phyloP scores from a whole-genome alignment of 2,888 invertebrate species.

The Drosophila tanythrix region DNA sequence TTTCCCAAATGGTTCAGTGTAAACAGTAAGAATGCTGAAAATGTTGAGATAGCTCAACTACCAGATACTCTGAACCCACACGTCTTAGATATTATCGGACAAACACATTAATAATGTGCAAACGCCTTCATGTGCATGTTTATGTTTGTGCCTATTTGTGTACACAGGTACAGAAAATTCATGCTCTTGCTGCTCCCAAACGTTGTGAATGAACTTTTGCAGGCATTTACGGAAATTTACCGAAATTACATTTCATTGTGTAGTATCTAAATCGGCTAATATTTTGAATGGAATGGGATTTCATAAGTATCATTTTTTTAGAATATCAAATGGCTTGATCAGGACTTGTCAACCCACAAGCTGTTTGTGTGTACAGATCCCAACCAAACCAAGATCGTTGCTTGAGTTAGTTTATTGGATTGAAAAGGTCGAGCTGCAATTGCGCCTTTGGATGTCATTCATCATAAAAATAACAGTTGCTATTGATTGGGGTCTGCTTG shows the following conservation, averaged over 20 bases:
- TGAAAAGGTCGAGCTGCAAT: conserved; percentile 1
- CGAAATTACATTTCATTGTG: background rate
- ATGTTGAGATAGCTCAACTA: background rate
- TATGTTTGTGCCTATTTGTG: background rate
- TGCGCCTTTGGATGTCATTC: conserved; percentile 9
- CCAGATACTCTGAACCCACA: background rate
- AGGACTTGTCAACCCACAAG: background rate
- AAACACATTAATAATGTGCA: too few species aligned
- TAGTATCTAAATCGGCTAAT: background rate
- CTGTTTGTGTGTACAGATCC: background rate
- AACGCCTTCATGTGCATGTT: background rate
- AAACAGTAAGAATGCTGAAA: background rate
- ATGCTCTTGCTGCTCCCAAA: background rate
- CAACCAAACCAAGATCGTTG: background rate
- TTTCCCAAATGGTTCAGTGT: background rate
- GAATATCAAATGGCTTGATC: too few species aligned
- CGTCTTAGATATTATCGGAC: too few species aligned
- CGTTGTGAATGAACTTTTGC: too few species aligned
- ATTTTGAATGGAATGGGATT: too few species aligned
- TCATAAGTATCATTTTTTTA: background rate
- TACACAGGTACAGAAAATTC: background rate
- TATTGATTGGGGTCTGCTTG: background rate
- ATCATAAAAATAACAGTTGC: conserved; percentile 30
- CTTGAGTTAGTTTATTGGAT: background rate
- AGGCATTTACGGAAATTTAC: background rate